These are phyloP conservation scores for Phenganax stokvisi DNA, from an alignment of 92 coral and sea anemone species.

Conservation along the genomic window DNA sequence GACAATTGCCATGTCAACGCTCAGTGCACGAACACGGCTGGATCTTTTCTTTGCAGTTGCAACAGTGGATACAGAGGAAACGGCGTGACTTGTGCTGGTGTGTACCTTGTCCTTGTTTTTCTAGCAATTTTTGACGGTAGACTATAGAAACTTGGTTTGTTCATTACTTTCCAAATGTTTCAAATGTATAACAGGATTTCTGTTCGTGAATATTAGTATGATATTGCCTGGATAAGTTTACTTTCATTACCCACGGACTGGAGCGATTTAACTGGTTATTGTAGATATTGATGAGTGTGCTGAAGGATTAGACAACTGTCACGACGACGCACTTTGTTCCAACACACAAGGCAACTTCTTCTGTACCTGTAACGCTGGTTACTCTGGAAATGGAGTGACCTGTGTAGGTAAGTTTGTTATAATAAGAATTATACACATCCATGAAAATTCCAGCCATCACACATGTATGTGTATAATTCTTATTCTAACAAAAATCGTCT, in stretches of 20 bases:
- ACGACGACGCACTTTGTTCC: constrained; percentile 26
- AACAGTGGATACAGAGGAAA: background rate
- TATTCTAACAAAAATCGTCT: no score
- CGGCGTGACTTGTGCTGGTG: constrained; percentile 2
- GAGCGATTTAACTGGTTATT: background rate
- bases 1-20: background rate
- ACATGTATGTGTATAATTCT: no score
- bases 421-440: no score
- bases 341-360: constrained; percentile 38
- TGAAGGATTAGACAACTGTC: constrained; percentile 21
- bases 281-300: constrained; percentile 49
- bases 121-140: background rate
- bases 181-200: no score
- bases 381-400: constrained; percentile 36
- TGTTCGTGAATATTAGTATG: no score
- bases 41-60: constrained; percentile 4
- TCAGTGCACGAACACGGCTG: constrained; percentile 2
- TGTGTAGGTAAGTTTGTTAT: constrained; percentile 13
- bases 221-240: no score
- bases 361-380: constrained; percentile 46
- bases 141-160: no score
- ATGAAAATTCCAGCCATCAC: no score
- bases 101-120: background rate
- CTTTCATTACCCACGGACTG: no score
- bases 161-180: no score